Evolutionary conservation across 2,113 vertebrate genomes (phyloP).

Genomic region (Rallus limicola): DNA sequence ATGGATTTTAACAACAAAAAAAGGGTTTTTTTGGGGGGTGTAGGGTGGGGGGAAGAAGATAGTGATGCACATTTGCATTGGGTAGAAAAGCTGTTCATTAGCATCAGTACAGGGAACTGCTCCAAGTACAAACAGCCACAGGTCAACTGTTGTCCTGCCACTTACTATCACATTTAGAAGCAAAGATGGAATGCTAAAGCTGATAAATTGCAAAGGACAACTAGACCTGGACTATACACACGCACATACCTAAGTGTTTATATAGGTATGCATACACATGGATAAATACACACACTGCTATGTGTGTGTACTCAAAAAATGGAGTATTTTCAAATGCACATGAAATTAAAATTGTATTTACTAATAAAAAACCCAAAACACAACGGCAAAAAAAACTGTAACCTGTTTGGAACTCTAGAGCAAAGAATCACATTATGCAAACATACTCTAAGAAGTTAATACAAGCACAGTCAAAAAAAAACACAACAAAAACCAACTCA

Average conservation of each 20-base stretch:
- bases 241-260: neutral
- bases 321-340: neutral
- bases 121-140: neutral
- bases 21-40: no score
- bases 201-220: neutral
- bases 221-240: neutral
- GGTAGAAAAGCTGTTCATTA: neutral
- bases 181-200: neutral
- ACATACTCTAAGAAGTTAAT: neutral
- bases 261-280: accelerated
- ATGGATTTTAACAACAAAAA: neutral
- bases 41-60: neutral
- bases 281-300: neutral
- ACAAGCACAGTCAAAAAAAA: neutral
- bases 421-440: neutral
- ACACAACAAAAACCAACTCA: neutral
- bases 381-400: neutral
- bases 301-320: neutral
- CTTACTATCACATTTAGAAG: neutral
- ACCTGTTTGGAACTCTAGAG: neutral
- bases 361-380: neutral
- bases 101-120: neutral
- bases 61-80: neutral
- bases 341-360: neutral
- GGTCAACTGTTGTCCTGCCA: neutral